Base-by-base conservation (phyloP, 1,140 invertebrate species). In the Lineus longissimus region DNA sequence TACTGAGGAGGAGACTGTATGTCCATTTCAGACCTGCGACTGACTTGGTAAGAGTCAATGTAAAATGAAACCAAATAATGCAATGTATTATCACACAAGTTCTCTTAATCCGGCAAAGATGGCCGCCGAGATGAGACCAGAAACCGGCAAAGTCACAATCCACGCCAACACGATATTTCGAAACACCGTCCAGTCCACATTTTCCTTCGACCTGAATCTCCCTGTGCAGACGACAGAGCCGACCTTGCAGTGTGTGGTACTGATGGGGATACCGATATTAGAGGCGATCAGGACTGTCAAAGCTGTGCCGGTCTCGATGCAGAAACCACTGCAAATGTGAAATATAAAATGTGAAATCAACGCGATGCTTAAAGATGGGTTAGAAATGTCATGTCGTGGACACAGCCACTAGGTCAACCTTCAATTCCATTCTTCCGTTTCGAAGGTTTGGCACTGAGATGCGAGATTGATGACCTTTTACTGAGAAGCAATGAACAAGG, bases 201-300 rank as follows among this genome's bases (percentile, higher is more conserved):
- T 85, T 80, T 88, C 78, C 72, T 80, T 79, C 0, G 87, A 85
- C 64, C 86, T 85, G 17, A 87, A 85, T 77, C 90, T 91, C 13
- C 94, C 94, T 30, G 96, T 93, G 76, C 90, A 93, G 13, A 97
- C 93, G 4, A 97, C 93, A 15, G 93, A 95, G 22, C 95, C 96
- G 6, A 99, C 95, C 85, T 99, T 99, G 80, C 97, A 99, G 81
- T 99, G 97, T 0, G 97, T 99, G 2, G 95, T 98, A 65, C 92
- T 95, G 70, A 99, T 93, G n/a, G 97, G 97, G 71, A 99, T 84
- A 17, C 95, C 95, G 68, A 94, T 88, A 82, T 98, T 98, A 70
- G 93, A 95, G 33, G 97, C 96, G 61, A 97, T 79, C 70, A 99
- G 84, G 55, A 98, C 97, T 25, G 97, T 98, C 62, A 95, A 86